Conservation (phyloP, 2,113 vertebrate genomes). For the Osmerus eperlanus region DNA sequence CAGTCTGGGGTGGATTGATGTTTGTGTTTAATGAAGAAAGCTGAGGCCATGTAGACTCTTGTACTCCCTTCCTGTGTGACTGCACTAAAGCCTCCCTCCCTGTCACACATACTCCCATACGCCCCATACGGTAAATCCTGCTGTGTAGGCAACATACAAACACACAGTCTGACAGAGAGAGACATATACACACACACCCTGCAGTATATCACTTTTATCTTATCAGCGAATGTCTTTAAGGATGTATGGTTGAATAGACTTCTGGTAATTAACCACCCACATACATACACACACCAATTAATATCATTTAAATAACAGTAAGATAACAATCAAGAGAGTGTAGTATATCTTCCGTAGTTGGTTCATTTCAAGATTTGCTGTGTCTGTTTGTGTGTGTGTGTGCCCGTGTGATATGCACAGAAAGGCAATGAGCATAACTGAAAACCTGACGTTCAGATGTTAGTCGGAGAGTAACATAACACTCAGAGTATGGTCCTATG, state of each 20-base stretch:
- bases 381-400: not conserved
- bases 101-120: conserved; percentile 7
- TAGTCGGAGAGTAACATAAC: not conserved
- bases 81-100: conserved; percentile 11
- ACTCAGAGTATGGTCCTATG: not conserved
- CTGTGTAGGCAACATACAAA: conserved; percentile 29
- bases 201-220: not conserved
- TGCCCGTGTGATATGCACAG: not conserved
- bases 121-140: conserved; percentile 33
- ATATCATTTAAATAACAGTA: no score
- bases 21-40: conserved; percentile 32
- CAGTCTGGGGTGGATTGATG: conserved; percentile 17
- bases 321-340: no score
- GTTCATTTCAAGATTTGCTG: not conserved
- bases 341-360: no score
- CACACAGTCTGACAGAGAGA: not conserved
- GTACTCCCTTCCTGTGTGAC: conserved; percentile 36
- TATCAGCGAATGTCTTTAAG: no score
- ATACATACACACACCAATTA: not conserved
- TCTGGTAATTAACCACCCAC: not conserved
- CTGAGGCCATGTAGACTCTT: conserved; percentile 34
- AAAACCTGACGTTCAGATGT: not conserved
- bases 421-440: not conserved
- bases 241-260: no score
- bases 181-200: not conserved